phyloP scores from a whole-genome alignment of 2,797 vertebrate species.

The Sternotherus odoratus region DNA sequence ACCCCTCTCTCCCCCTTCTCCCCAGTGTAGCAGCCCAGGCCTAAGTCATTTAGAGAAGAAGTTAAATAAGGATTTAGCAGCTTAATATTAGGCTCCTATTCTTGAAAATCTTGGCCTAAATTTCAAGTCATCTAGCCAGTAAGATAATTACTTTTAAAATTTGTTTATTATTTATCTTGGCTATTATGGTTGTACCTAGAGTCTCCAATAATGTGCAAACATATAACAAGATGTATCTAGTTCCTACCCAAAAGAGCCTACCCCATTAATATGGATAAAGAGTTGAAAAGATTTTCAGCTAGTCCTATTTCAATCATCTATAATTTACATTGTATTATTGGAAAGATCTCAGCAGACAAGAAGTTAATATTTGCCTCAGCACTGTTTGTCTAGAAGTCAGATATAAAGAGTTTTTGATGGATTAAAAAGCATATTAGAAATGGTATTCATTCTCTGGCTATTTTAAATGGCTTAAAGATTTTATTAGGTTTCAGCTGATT shows the following conservation, averaged over 20 bases:
- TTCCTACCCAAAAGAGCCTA: neutral
- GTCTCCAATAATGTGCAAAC: too few relatives aligned
- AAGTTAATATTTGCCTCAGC: neutral
- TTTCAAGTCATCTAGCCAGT: neutral
- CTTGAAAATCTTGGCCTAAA: neutral
- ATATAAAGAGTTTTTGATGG: neutral
- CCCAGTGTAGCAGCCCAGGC: too few relatives aligned
- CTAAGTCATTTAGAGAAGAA: neutral
- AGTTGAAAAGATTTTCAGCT: accelerated
- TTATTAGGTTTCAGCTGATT: neutral
- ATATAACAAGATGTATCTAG: neutral
- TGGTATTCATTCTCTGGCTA: neutral
- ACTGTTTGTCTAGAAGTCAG: neutral
- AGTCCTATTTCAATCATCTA: neutral
- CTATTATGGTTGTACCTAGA: neutral
- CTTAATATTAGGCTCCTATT: neutral
- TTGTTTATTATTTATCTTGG: conserved; percentile 2
- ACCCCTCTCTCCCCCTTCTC: too few relatives aligned
- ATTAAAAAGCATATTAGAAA: neutral
- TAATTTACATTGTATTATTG: neutral
- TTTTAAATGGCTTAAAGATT: neutral
- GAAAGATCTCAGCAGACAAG: neutral
- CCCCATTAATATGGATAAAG: neutral
- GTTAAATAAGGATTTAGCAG: neutral
- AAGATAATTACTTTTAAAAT: conserved; percentile 36